Evolutionary conservation across 2,797 vertebrate genomes (phyloP).

Genomic region (Nasua narica): DNA sequence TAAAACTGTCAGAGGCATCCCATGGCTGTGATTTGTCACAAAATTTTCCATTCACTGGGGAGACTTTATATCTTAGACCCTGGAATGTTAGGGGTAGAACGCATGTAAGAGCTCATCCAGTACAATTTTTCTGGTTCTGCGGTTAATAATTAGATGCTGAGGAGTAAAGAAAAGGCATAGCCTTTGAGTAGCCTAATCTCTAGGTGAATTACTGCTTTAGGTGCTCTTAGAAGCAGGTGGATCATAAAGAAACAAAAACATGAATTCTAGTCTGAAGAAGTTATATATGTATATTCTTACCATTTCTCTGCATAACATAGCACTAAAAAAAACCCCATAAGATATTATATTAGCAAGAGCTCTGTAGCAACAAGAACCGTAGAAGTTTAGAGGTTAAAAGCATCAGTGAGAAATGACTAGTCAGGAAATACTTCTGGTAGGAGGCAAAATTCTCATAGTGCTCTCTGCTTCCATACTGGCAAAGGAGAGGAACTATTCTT

Average conservation of each 20-base stretch:
- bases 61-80: neutral
- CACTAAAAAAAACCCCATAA: neutral
- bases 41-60: neutral
- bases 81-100: neutral
- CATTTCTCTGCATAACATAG: neutral
- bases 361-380: neutral
- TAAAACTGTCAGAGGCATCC: conserved; percentile 66
- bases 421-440: conserved; percentile 42
- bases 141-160: neutral
- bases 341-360: neutral
- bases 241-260: conserved; percentile 2
- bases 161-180: neutral
- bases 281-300: neutral
- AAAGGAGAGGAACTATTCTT: conserved; percentile 26
- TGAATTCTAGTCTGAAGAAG: neutral
- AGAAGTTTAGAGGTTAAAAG: conserved; percentile 3
- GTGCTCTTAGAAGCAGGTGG: neutral
- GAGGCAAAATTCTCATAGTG: neutral
- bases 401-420: neutral
- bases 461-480: neutral
- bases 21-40: neutral
- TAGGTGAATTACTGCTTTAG: neutral
- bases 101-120: neutral
- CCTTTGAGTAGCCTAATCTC: neutral
- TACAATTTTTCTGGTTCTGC: neutral